phyloP scores from a whole-genome alignment of 2,113 vertebrate species.

The Dasypus novemcinctus region DNA sequence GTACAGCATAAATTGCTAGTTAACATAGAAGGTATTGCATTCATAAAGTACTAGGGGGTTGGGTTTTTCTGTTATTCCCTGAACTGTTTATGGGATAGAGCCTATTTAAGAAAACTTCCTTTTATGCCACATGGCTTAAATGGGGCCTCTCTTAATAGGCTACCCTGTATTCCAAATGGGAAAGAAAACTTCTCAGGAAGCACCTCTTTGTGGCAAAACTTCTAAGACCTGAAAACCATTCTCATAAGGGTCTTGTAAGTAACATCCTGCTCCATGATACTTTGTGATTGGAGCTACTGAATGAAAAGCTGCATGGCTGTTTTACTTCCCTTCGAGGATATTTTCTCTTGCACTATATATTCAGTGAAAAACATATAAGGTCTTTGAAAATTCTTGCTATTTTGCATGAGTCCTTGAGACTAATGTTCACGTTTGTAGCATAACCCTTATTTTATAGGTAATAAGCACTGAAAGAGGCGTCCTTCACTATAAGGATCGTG shows the following conservation, averaged over 20 bases:
- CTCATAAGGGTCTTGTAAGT: conserved; percentile 65
- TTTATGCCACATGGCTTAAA: conserved; percentile 57
- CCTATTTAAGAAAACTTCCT: conserved; percentile 62
- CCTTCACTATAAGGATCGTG: neutral
- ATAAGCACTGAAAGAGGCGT: neutral
- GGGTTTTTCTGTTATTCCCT: neutral
- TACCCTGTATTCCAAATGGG: conserved; percentile 69
- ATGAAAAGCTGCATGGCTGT: conserved; percentile 15
- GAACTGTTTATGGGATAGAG: neutral
- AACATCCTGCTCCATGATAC: conserved; percentile 17
- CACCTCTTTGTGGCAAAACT: conserved; percentile 68
- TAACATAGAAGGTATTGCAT: neutral
- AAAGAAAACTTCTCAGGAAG: conserved; percentile 69
- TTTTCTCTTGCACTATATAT: neutral
- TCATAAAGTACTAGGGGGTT: neutral
- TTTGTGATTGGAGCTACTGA: conserved; percentile 19
- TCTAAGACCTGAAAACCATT: conserved; percentile 62
- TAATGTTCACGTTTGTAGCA: neutral
- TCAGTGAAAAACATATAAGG: neutral
- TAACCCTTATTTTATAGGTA: neutral
- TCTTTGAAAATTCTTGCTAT: neutral
- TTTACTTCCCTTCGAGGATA: conserved; percentile 13
- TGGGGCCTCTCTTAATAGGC: conserved; percentile 68
- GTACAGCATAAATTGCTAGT: neutral
- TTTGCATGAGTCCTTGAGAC: conserved; percentile 45